Evolutionary conservation across 2,797 vertebrate genomes (phyloP).

Genomic region (Hozukius guyotensis): DNA sequence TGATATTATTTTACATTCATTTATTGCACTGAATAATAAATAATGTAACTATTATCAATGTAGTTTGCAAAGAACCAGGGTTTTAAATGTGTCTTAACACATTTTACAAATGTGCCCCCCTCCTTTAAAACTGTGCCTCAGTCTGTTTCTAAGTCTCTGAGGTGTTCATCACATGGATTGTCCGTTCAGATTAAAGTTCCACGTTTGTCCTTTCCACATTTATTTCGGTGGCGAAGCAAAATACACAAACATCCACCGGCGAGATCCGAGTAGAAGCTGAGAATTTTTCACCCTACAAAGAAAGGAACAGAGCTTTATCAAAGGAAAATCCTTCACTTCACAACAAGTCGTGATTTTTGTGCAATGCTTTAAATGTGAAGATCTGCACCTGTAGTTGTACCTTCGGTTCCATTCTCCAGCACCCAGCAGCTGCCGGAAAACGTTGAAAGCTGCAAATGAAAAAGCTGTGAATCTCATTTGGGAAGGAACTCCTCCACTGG

Average conservation of each 20-base stretch:
- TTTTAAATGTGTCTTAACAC: background rate
- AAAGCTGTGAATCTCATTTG: background rate
- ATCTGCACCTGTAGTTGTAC: background rate
- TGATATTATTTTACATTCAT: background rate
- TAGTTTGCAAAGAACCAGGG: background rate
- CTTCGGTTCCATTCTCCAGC: background rate
- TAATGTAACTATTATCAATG: background rate
- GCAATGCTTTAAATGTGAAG: background rate
- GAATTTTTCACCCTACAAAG: background rate
- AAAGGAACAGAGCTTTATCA: background rate
- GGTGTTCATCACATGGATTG: background rate
- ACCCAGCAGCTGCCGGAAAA: background rate
- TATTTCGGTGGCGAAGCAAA: background rate
- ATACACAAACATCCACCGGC: background rate
- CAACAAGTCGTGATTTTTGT: background rate
- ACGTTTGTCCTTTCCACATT: background rate
- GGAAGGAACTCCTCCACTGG: constrained; percentile 58
- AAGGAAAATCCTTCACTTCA: background rate
- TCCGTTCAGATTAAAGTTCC: background rate
- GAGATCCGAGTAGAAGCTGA: background rate
- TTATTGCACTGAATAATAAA: background rate
- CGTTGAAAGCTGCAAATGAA: background rate
- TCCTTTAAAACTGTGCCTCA: background rate
- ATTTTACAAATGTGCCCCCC: background rate
- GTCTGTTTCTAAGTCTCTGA: background rate